Evolutionary conservation across 2,113 vertebrate genomes (phyloP), one percentile per base, ranked within the genome.

Genomic region (Hylia prasina): DNA sequence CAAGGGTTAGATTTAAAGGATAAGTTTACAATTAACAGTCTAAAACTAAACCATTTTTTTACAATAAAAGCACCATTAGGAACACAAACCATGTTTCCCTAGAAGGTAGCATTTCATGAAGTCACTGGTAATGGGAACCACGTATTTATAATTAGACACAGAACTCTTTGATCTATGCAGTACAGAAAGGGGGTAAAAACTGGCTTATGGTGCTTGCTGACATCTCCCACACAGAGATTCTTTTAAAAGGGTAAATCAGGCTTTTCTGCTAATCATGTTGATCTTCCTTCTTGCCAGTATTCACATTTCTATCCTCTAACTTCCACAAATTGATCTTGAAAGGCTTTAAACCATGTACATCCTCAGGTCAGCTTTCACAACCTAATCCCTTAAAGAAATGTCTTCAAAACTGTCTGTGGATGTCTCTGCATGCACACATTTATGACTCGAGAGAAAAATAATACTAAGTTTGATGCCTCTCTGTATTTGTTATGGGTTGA

Each of bases 31-130:
- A 95, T 89, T 95, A 95, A 89, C 20, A 51, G 48, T 12, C 44
- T 78, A 94, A 92, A 96, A 82, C 15, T 7, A 50, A 61, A 53
- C 87, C 14, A 35, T 60, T 65, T 54, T 61, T 54, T 87, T 56
- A 83, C 15, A 68, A 94, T 93, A 93, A 96, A 96, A 96, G 66
- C 51, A 20, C 68, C 60, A 79, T 93, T 92, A 89, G 91, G 76
- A 61, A 91, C 19, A 93, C 35, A 84, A 93, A 76, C 69, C 10
- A 53, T 15, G 37, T 57, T 75, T 94, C 78, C 45, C 30, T 53
- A 65, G 27, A 53, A 53, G 56, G 71, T 25, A 96, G 51, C 22
- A 89, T 90, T 96, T 88, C 33, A 82, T 70, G 42, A 89, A 95
- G 65, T 77, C 83, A 84, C 11, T 78, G 35, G 31, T 81, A 58